Percentiles rank a stretch among this genome's conserved stretches.
Evolutionary conservation across 2,888 invertebrate species (phyloP).

Genomic region (Boloria euphrosyne): DNA sequence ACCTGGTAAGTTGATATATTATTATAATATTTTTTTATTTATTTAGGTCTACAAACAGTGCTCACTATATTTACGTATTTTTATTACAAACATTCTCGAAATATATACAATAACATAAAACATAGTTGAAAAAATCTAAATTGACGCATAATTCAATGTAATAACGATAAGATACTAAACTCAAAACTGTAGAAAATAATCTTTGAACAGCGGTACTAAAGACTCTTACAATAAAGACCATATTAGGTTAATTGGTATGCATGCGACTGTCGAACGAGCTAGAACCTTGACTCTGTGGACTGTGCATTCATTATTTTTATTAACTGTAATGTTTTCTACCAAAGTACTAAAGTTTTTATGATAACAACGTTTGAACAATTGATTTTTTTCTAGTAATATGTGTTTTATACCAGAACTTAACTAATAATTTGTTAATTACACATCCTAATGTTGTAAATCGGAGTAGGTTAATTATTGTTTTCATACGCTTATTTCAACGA

Average conservation of each 20-base stretch:
- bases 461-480: no score
- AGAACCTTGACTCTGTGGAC: conserved; percentile 17
- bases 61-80: not conserved
- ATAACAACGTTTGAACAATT: not conserved
- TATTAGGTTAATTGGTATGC: not conserved
- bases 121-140: not conserved
- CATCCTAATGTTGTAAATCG: no score
- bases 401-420: no score
- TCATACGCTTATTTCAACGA: no score
- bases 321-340: conserved; percentile 12
- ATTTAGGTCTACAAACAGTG: no score
- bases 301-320: conserved; percentile 8
- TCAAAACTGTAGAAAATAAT: not conserved
- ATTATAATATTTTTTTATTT: not conserved
- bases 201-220: not conserved
- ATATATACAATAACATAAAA: not conserved
- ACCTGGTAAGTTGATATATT: conserved; percentile 85
- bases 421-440: no score
- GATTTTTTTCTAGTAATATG: no score
- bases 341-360: not conserved
- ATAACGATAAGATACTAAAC: conserved; percentile 8
- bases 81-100: not conserved
- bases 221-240: not conserved
- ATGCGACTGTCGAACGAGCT: not conserved
- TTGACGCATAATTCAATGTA: not conserved